Conservation (phyloP, 2,888 invertebrate genomes). For the Leptopterna dolabrata region DNA sequence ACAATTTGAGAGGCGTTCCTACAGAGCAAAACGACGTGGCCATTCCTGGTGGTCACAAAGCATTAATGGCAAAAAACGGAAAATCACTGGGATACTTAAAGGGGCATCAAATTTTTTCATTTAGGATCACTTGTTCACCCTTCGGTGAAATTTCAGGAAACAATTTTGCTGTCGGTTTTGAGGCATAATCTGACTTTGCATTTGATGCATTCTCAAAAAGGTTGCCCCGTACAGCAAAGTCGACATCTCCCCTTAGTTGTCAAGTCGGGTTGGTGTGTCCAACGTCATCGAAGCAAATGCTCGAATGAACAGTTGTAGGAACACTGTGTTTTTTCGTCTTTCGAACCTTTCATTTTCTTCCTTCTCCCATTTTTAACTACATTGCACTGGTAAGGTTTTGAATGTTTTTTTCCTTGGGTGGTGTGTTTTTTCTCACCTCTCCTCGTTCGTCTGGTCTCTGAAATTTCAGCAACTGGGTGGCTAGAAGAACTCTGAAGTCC, state of each 20-base stretch:
- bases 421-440: background rate
- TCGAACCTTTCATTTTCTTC: background rate
- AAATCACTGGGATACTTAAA: too few species aligned
- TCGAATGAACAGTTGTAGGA: background rate
- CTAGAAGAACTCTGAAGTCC: slow-evolving; percentile 21
- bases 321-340: background rate
- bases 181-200: slow-evolving; percentile 23
- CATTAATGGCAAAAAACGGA: too few species aligned
- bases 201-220: slow-evolving; percentile 2
- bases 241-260: background rate
- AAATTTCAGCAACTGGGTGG: background rate
- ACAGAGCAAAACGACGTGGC: too few species aligned
- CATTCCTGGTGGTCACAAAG: too few species aligned
- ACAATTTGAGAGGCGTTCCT: too few species aligned
- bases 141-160: background rate
- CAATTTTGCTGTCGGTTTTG: background rate
- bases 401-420: background rate
- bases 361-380: background rate
- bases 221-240: background rate
- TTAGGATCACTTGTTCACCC: too few species aligned
- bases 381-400: background rate
- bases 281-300: background rate
- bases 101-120: too few species aligned
- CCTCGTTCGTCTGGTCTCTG: background rate
- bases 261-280: background rate